phyloP scores from a whole-genome alignment of 2,797 vertebrate species.

The Pseudochirops cupreus region DNA sequence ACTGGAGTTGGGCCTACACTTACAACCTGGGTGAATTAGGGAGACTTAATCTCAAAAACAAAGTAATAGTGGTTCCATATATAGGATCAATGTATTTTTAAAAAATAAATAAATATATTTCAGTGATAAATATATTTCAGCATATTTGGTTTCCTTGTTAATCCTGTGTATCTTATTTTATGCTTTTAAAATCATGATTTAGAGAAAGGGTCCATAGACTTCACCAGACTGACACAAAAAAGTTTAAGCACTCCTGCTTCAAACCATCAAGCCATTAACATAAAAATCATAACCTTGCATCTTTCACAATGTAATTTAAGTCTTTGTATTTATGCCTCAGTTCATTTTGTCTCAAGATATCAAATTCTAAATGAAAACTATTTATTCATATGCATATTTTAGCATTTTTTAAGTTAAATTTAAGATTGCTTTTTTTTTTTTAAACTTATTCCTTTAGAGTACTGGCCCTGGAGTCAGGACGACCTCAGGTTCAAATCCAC shows the following conservation, averaged over 20 bases:
- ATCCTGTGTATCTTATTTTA: background rate
- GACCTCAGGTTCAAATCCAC: too few species aligned
- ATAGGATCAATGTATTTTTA: background rate
- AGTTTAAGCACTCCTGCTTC: background rate
- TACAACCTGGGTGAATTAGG: background rate
- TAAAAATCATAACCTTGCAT: background rate
- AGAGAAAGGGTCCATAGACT: background rate
- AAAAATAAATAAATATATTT: background rate
- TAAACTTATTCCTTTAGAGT: too few species aligned
- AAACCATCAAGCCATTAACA: background rate
- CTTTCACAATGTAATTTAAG: background rate
- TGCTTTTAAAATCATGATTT: background rate
- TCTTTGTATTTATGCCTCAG: background rate
- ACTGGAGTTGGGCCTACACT: background rate
- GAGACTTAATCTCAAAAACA: background rate
- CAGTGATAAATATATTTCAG: background rate
- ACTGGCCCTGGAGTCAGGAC: too few species aligned
- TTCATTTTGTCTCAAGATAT: background rate
- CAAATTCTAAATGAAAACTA: background rate
- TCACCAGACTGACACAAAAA: background rate
- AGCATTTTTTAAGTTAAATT: background rate
- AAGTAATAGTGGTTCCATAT: background rate
- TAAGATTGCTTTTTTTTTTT: background rate
- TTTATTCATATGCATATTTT: background rate
- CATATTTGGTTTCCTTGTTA: background rate